Percentiles rank a stretch among this genome's conserved stretches.
These are phyloP conservation scores for Diadophis punctatus DNA, from an alignment of 2,113 vertebrate genomes.

Conservation along the genomic window DNA sequence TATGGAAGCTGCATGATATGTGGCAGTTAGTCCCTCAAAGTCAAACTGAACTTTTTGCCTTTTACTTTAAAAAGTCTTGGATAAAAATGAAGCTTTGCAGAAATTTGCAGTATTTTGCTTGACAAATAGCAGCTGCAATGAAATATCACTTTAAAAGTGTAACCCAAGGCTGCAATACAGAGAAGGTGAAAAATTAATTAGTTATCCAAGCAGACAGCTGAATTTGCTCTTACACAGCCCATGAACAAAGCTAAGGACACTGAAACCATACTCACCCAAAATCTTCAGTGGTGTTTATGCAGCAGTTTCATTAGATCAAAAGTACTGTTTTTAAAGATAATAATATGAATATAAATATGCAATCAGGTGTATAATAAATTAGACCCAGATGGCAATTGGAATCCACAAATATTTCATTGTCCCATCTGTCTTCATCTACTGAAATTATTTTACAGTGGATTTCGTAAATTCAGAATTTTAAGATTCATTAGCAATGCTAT, in stretches of 20 bases:
- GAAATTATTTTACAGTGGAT: conserved; percentile 24
- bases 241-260: conserved; percentile 21
- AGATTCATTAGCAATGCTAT: conserved; percentile 24
- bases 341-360: conserved; percentile 36
- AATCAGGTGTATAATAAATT: conserved; percentile 57
- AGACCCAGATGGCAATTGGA: conserved; percentile 57
- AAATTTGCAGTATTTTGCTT: conserved; percentile 39
- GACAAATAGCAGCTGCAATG: conserved; percentile 22
- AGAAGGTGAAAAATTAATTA: conserved; percentile 48
- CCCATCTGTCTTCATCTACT: conserved; percentile 44
- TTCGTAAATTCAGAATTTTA: neutral
- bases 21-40: neutral
- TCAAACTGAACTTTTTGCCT: neutral
- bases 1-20: neutral
- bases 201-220: conserved; percentile 32
- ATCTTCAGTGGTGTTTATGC: conserved; percentile 41
- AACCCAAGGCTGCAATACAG: conserved; percentile 36
- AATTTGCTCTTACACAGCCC: conserved; percentile 22
- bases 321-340: conserved; percentile 19
- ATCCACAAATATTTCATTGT: conserved; percentile 44
- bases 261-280: conserved; percentile 31
- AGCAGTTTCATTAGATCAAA: conserved; percentile 43
- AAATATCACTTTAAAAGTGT: conserved; percentile 32
- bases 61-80: neutral
- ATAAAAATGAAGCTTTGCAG: neutral